Evolutionary conservation across 2,797 vertebrate genomes (phyloP).

Genomic region (Anguilla pacifica): DNA sequence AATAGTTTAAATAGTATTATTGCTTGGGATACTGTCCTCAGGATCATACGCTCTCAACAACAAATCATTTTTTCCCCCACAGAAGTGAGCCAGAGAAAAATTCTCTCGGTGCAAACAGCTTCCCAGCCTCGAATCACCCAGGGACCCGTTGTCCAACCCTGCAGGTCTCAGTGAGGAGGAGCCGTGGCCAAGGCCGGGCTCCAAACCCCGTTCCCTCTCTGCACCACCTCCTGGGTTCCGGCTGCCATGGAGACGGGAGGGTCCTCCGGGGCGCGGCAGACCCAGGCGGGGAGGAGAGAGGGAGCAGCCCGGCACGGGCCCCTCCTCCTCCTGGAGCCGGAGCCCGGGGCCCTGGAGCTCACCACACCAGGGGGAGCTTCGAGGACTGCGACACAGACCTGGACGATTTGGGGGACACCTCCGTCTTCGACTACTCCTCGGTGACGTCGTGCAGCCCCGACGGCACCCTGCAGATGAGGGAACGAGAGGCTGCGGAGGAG

Average conservation of each 20-base stretch:
- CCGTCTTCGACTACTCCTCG: conserved; percentile 75
- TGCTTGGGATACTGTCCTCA: background rate
- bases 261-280: background rate
- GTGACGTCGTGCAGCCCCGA: conserved; percentile 75
- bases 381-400: conserved; percentile 63
- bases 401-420: conserved; percentile 62
- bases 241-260: background rate
- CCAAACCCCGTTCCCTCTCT: conserved; percentile 17
- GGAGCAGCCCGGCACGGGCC: conserved; percentile 37
- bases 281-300: conserved; percentile 24
- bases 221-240: conserved; percentile 3
- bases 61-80: background rate
- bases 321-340: conserved; percentile 32
- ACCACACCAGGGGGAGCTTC: conserved; percentile 47
- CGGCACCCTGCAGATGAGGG: conserved; percentile 57
- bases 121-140: conserved; percentile 53
- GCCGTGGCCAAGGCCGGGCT: conserved; percentile 28
- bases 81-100: conserved; percentile 46
- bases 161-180: conserved; percentile 53
- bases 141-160: conserved; percentile 68
- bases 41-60: background rate
- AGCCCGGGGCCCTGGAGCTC: conserved; percentile 51
- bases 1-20: background rate
- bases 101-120: conserved; percentile 31
- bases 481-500: conserved; percentile 41